These are phyloP conservation scores for Polyergus mexicanus DNA, from an alignment of 1,140 invertebrate species.

Conservation along the genomic window DNA sequence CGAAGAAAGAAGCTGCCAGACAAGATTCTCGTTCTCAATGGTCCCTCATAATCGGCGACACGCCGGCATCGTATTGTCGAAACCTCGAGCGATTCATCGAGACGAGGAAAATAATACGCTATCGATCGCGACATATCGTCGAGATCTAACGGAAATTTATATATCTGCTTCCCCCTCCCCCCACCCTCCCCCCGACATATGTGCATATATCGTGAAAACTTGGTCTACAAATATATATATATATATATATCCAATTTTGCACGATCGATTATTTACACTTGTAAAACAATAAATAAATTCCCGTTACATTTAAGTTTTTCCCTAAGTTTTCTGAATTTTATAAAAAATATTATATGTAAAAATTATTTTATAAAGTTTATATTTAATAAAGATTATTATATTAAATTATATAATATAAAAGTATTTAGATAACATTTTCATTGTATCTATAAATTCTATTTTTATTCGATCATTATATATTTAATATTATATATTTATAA, in stretches of 20 bases:
- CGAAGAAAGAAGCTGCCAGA: slow-evolving; percentile 68
- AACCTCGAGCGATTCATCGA: slow-evolving; percentile 23
- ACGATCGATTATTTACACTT: not conserved
- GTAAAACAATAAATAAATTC: not conserved
- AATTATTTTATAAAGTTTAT: no score
- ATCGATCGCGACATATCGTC: slow-evolving; percentile 73
- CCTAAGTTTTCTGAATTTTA: not conserved
- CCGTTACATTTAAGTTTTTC: not conserved
- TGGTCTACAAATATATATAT: no score
- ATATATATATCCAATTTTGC: not conserved
- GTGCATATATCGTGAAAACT: no score
- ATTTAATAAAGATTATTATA: not conserved
- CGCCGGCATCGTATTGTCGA: slow-evolving; percentile 72
- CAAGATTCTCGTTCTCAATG: slow-evolving; percentile 67
- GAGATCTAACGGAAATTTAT: not conserved
- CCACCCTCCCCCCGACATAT: not conserved
- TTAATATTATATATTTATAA: no score
- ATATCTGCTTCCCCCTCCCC: not conserved
- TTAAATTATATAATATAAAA: not conserved
- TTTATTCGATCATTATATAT: not conserved
- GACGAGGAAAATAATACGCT: not conserved
- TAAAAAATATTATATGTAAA: not conserved
- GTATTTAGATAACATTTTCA: not conserved
- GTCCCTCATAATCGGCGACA: slow-evolving; percentile 82
- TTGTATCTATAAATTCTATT: not conserved